Conservation (phyloP, 2,888 invertebrate genomes). For the Cremastinae sp. region DNA sequence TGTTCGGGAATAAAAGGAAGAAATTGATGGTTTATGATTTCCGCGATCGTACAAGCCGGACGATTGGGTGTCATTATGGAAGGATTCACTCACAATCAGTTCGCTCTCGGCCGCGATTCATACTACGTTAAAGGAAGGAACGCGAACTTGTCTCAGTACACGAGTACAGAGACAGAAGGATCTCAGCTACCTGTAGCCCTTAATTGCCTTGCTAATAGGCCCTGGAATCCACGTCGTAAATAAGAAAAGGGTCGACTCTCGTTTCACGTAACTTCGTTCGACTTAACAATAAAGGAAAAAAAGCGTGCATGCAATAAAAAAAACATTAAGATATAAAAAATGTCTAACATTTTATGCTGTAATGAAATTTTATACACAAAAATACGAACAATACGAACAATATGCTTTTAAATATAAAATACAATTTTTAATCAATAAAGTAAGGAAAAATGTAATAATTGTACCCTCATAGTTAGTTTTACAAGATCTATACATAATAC, state of each 20-base stretch:
- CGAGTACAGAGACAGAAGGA: neutral
- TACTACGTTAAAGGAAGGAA: neutral
- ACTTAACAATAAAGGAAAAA: conserved; percentile 1
- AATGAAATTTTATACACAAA: no score
- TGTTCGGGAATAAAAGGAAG: no score
- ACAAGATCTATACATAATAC: no score
- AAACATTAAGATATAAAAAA: neutral
- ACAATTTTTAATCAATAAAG: no score
- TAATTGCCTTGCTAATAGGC: conserved; percentile 67
- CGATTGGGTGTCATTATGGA: neutral
- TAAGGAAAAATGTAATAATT: no score
- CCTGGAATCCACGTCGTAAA: conserved; percentile 47
- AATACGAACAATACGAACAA: no score
- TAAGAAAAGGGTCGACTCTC: conserved; percentile 40
- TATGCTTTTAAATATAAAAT: no score
- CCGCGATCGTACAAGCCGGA: neutral
- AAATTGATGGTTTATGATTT: no score
- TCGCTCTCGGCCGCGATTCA: conserved; percentile 33
- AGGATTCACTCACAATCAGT: neutral
- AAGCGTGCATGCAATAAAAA: no score
- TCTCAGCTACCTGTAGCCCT: conserved; percentile 42
- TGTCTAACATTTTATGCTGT: no score
- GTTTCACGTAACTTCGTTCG: conserved; percentile 6
- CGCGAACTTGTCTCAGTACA: conserved; percentile 1
- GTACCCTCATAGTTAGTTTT: no score